A percentile compares a stretch with the other conserved stretches of the same genome.
Evolutionary conservation across 2,888 invertebrate genomes (phyloP).

Genomic region (Poecilobothrus nobilitatus): DNA sequence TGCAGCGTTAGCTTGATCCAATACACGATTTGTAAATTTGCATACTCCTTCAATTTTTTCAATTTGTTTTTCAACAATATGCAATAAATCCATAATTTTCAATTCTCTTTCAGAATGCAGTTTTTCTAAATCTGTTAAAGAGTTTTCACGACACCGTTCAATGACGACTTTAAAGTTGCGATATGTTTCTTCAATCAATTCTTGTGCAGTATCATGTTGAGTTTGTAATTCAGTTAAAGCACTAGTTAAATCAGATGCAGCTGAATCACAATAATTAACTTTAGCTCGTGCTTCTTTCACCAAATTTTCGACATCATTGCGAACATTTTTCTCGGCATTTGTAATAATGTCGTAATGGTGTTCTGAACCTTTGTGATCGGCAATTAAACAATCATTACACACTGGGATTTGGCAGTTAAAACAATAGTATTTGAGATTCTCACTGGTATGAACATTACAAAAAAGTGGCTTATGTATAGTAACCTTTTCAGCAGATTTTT

Average conservation of each 20-base stretch:
- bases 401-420: conserved; percentile 76
- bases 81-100: conserved; percentile 80
- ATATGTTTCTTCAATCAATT: conserved; percentile 70
- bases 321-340: conserved; percentile 69
- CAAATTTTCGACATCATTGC: conserved; percentile 66
- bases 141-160: conserved; percentile 69
- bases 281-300: conserved; percentile 68
- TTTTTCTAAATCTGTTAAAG: conserved; percentile 62
- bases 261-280: conserved; percentile 66
- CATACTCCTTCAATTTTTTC: conserved; percentile 80
- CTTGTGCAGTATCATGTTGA: conserved; percentile 77
- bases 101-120: conserved; percentile 78
- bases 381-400: conserved; percentile 78
- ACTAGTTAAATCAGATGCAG: conserved; percentile 65
- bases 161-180: conserved; percentile 72
- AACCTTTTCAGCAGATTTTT: conserved; percentile 63
- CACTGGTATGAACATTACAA: conserved; percentile 71
- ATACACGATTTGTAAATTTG: conserved; percentile 70
- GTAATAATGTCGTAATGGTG: conserved; percentile 77
- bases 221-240: conserved; percentile 77
- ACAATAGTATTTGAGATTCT: conserved; percentile 82
- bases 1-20: conserved; percentile 75
- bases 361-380: conserved; percentile 71
- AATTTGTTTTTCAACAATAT: conserved; percentile 73
- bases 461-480: conserved; percentile 84